Evolutionary conservation across 2,113 vertebrate species (phyloP).

Genomic region (Centropus bengalensis): DNA sequence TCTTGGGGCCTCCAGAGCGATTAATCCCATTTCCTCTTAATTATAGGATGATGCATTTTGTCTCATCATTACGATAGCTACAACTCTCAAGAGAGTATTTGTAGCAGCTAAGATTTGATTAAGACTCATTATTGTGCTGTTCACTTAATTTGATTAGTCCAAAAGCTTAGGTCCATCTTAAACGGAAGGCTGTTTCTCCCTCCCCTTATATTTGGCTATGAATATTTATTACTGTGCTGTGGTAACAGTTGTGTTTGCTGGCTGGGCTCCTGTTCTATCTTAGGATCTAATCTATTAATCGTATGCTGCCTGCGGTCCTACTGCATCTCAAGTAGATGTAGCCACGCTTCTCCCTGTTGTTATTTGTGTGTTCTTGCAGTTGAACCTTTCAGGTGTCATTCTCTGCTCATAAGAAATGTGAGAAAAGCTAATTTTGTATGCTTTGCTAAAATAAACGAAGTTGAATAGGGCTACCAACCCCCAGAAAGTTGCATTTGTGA

Average conservation of each 20-base stretch:
- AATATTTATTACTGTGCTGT: background rate
- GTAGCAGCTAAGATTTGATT: slow-evolving; percentile 6
- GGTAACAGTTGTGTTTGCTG: background rate
- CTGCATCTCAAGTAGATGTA: background rate
- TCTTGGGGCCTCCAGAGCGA: background rate
- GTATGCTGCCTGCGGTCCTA: background rate
- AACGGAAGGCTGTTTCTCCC: background rate
- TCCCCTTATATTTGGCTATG: background rate
- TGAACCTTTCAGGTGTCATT: background rate
- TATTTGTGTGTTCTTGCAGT: background rate
- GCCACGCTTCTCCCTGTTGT: background rate
- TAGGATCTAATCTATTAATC: background rate
- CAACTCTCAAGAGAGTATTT: background rate
- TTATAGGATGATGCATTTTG: background rate
- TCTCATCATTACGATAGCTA: background rate
- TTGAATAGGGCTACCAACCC: background rate
- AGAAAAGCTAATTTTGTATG: background rate
- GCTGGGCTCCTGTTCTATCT: background rate
- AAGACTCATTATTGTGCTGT: background rate
- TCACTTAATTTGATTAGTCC: background rate
- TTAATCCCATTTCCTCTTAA: slow-evolving; percentile 41
- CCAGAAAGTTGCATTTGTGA: background rate
- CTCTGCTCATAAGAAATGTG: background rate
- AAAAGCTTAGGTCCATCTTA: background rate
- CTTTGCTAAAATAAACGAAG: background rate